phyloP scores from a whole-genome alignment of 2,888 invertebrate genomes.

The Rotaria magnacalcarata region DNA sequence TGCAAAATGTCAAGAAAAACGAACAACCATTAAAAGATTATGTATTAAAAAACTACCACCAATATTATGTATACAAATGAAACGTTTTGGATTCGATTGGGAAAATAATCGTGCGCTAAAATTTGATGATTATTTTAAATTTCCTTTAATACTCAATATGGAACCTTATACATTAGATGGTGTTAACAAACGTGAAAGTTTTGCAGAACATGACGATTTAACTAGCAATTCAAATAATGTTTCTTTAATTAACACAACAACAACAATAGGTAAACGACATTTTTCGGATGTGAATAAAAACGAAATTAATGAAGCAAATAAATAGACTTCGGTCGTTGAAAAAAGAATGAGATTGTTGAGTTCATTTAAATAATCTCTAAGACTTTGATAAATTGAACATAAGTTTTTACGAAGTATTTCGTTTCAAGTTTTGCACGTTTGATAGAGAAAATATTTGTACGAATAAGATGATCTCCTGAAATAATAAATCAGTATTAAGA shows the following conservation, averaged over 20 bases:
- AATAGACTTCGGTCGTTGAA: too few species aligned
- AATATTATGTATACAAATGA: slow-evolving; percentile 62
- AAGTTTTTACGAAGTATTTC: too few species aligned
- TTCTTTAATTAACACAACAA: not conserved
- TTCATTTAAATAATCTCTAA: too few species aligned
- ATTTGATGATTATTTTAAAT: slow-evolving; percentile 63
- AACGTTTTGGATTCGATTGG: slow-evolving; percentile 63
- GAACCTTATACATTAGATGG: slow-evolving; percentile 62
- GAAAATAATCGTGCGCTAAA: slow-evolving; percentile 62
- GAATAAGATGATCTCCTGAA: too few species aligned
- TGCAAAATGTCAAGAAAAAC: slow-evolving; percentile 33
- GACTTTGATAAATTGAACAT: too few species aligned
- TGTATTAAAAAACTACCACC: slow-evolving; percentile 62
- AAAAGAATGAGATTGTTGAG: too few species aligned
- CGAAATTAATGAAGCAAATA: too few species aligned
- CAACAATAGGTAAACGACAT: not conserved
- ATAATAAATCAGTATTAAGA: too few species aligned
- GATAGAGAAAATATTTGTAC: too few species aligned
- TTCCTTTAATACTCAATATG: slow-evolving; percentile 62
- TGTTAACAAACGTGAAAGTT: slow-evolving; percentile 51
- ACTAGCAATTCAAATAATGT: not conserved
- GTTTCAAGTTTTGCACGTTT: too few species aligned
- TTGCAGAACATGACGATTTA: slow-evolving; percentile 37
- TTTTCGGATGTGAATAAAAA: not conserved
- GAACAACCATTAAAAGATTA: slow-evolving; percentile 60